A percentile compares a stretch with the other conserved stretches of the same genome.
Conservation (phyloP, 2,888 invertebrate genomes). For the Hypena proboscidalis region DNA sequence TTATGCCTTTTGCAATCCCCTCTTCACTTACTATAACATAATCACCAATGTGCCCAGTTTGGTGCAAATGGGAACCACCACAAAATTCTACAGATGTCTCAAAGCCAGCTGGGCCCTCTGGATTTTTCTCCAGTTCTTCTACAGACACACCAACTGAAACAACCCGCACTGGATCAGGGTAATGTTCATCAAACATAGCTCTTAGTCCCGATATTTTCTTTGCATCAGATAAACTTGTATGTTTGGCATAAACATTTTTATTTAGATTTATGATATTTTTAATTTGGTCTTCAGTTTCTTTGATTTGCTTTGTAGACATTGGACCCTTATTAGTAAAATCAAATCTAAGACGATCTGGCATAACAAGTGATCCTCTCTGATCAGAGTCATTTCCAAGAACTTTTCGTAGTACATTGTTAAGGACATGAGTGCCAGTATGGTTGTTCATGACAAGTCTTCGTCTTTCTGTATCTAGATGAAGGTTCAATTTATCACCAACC, state of each 20-base stretch:
- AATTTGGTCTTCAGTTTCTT: slow-evolving; percentile 92
- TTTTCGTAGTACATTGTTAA: slow-evolving; percentile 96
- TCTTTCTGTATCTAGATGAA: slow-evolving; percentile 93
- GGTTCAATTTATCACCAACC: slow-evolving; percentile 93
- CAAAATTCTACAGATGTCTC: slow-evolving; percentile 99
- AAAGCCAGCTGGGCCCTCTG: slow-evolving; percentile 90
- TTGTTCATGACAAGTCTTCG: slow-evolving; percentile 98
- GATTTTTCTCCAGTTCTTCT: slow-evolving; percentile 94
- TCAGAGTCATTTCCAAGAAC: slow-evolving; percentile 96
- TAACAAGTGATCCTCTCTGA: slow-evolving; percentile 98
- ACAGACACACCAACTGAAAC: slow-evolving; percentile 97
- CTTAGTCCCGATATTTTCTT: slow-evolving; percentile 96
- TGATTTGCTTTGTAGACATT: slow-evolving; percentile 94
- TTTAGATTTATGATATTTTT: slow-evolving; percentile 91
- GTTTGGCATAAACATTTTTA: slow-evolving; percentile 94
- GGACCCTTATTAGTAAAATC: slow-evolving; percentile 98
- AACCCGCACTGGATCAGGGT: slow-evolving; percentile 97
- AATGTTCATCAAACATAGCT: slow-evolving; percentile 99
- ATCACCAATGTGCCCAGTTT: slow-evolving; percentile 96
- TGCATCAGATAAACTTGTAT: slow-evolving; percentile 92
- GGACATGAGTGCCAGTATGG: slow-evolving; percentile 98
- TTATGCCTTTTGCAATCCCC: slow-evolving; percentile 99
- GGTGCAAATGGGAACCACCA: slow-evolving; percentile 98
- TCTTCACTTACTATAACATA: slow-evolving; percentile 99
- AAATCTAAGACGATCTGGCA: slow-evolving; percentile 98